phyloP scores from a whole-genome alignment of 2,797 vertebrate species.

The Pristis pectinata region DNA sequence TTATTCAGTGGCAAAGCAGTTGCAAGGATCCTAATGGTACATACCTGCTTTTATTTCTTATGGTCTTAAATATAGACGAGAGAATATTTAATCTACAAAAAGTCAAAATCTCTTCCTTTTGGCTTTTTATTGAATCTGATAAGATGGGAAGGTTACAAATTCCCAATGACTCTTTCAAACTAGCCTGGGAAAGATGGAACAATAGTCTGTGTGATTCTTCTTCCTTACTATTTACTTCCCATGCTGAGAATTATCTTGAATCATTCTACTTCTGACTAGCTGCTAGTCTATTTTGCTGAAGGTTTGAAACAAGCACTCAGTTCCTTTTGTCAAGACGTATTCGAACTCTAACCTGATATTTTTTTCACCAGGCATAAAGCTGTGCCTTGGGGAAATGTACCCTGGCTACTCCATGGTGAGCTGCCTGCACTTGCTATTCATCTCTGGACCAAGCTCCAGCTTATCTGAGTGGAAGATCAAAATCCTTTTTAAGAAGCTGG shows the following conservation, averaged over 20 bases:
- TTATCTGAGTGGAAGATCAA: background rate
- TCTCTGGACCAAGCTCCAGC: too few relatives aligned
- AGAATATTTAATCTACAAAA: too few relatives aligned
- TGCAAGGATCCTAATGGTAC: too few relatives aligned
- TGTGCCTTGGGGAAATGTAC: background rate
- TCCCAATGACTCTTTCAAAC: background rate
- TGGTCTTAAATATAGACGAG: too few relatives aligned
- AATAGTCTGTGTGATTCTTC: background rate
- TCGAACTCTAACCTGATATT: background rate
- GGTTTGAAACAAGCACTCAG: background rate
- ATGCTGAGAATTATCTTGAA: background rate
- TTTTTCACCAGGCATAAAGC: background rate
- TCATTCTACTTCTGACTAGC: background rate
- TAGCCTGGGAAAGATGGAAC: background rate
- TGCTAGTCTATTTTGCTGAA: background rate
- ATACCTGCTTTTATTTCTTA: too few relatives aligned
- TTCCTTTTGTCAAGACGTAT: background rate
- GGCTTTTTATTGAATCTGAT: background rate
- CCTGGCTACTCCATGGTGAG: too few relatives aligned
- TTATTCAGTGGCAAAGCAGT: too few relatives aligned
- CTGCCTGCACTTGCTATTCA: too few relatives aligned
- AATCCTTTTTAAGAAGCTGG: background rate
- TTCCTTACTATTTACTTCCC: background rate
- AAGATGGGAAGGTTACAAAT: background rate
- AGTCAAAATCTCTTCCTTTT: background rate